phyloP scores from a whole-genome alignment of 1,140 invertebrate species.

The Diuraphis noxia region DNA sequence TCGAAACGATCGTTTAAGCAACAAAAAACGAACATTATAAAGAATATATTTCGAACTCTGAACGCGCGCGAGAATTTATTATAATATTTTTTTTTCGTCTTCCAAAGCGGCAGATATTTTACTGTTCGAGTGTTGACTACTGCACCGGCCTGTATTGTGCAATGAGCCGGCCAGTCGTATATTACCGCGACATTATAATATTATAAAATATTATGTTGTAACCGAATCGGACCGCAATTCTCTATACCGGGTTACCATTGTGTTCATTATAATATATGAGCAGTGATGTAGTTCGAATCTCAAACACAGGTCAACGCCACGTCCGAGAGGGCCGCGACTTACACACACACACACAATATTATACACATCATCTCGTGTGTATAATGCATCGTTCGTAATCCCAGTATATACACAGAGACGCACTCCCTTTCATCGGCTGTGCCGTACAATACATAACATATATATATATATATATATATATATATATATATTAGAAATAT shows the following conservation, averaged over 20 bases:
- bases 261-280: not conserved
- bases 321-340: not conserved
- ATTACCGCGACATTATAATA: not conserved
- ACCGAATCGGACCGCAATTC: not conserved
- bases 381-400: conserved; percentile 8
- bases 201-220: not conserved
- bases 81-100: not conserved
- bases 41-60: not conserved
- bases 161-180: not conserved
- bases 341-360: not conserved
- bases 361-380: too few relatives aligned
- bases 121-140: not conserved
- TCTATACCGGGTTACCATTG: not conserved
- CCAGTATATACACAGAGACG: not conserved
- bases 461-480: too few relatives aligned
- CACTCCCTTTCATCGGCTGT: not conserved
- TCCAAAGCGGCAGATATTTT: not conserved
- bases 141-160: not conserved
- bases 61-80: not conserved
- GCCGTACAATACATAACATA: not conserved
- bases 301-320: not conserved
- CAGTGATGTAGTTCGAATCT: not conserved
- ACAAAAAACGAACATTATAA: not conserved
- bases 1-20: not conserved
- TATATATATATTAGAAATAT: not conserved